Evolutionary conservation across 2,797 vertebrate genomes (phyloP), one percentile per base, ranked within the genome.

Genomic region (Sebastes iracundus): DNA sequence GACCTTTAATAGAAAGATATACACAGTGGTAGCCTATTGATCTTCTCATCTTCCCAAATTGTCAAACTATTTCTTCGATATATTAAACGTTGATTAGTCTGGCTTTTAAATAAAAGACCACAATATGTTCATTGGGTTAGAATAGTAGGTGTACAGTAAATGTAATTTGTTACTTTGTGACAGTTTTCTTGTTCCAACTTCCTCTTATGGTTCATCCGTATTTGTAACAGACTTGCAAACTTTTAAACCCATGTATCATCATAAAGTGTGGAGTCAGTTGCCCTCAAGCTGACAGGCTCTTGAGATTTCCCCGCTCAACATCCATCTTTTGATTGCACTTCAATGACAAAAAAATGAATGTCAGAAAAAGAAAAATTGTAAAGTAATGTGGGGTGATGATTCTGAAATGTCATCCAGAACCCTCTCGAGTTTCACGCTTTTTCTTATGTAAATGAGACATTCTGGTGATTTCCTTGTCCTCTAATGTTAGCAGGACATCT

Each of bases 301-400:
- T 30, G 63, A 81, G 69, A 86, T 56, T 79, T 72, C 27, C 56
- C 64, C 42, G 25, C 77, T 81, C 83, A 82, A 56, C 86, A 82
- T 87, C 86, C 79, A 71, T 88, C 84, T 87, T 82, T 73, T 79
- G 83, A 88, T 81, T 84, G 22, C 74, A 35, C 65, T 87, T 85
- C 80, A 79, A 14, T 59, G 13, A 49, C 32, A 38, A 58, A 71
- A 74, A 71, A 69, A 56, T 64, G 23, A 22, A 18, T 62, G 81
- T 80, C 70, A 72, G 28, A 56, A 35, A 78, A 78, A 74, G 63
- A 76, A 49, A 72, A 71, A 77, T 25, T 9, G 55, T 46, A 3
- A 14, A 27, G 55, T 72, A 62, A 75, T 66, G 77, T 28, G 13
- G 33, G 25, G 16, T 28, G 58, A 77, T 59, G 42, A 80, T 74